Evolutionary conservation across 2,888 invertebrate species (phyloP), one percentile per base, ranked within the genome.

Genomic region (Athetis lepigone): DNA sequence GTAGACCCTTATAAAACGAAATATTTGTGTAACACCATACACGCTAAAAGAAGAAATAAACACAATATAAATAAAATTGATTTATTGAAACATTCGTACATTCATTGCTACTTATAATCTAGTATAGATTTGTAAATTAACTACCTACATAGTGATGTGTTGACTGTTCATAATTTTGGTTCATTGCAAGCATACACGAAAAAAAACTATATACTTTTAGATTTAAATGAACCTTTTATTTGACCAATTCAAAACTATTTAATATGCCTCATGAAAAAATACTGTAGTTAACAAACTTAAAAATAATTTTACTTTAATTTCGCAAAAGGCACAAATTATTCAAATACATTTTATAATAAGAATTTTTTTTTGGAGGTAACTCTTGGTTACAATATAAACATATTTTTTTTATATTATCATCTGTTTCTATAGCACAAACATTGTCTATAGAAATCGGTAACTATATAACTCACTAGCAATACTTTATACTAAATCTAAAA

Each of bases 81-180:
- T 72, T 72, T 72, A 72, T 69, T 73, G 33, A 46, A 65, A 57
- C 40, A 45, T 56, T 67, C 47, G 7, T 63, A 68, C 49, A 72
- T 45, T 51, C 13, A 54, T 23, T 6, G 19, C n/a, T 63, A 39
- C 45, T 50, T 54, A 59, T 36, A 19, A 66, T 50, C 13, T 39
- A 37, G 54, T 29, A 55, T 23, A 29, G 54, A 9, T 40, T 55
- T 40, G 55, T 58, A 54, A 51, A 40, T 54, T 56, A 33, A 40
- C 23, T 50, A 19, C 8, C 11, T 33, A 51, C 27, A 57, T 49
- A 43, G 19, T 60, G 42, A 51, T 50, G 13, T 25, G 9, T 45
- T n/a, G n/a, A n/a, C n/a, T n/a, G n/a, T n/a, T n/a, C n/a, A n/a
- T n/a, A n/a, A 39, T 33, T 63, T 49, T 55, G 45, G 39, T 51